phyloP scores from a whole-genome alignment of 1,140 invertebrate species.

The Cotesia vestalis region DNA sequence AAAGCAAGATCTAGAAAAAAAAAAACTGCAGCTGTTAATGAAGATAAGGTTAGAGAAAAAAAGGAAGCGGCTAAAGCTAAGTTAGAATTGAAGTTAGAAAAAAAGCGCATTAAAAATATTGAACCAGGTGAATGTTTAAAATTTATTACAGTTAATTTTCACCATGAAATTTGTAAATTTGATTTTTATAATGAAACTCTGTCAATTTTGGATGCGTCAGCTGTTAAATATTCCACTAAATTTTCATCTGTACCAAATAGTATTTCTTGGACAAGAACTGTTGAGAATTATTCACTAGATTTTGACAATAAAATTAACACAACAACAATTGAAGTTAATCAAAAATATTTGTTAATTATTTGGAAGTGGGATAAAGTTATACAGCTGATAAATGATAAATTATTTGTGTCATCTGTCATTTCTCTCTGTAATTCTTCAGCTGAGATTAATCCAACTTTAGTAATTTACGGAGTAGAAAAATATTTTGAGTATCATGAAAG shows the following conservation, averaged over 20 bases:
- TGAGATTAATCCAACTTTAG: conserved; percentile 56
- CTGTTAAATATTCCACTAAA: conserved; percentile 49
- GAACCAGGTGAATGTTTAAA: conserved; percentile 70
- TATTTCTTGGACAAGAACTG: conserved; percentile 64
- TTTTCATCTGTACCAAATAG: conserved; percentile 53
- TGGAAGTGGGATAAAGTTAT: conserved; percentile 60
- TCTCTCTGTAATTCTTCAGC: conserved; percentile 45
- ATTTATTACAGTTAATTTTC: conserved; percentile 64
- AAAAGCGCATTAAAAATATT: conserved; percentile 51
- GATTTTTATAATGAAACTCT: conserved; percentile 51
- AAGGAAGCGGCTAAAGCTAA: conserved; percentile 48
- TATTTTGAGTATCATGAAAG: conserved; percentile 60
- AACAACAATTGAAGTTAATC: conserved; percentile 36
- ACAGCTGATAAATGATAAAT: conserved; percentile 50
- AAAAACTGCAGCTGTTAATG: background rate
- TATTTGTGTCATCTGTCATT: conserved; percentile 50
- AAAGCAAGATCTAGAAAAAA: conserved; percentile 5
- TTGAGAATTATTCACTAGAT: conserved; percentile 49
- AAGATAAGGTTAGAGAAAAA: conserved; percentile 6
- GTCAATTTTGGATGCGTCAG: conserved; percentile 43
- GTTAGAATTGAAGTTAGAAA: conserved; percentile 50
- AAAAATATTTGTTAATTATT: conserved; percentile 58
- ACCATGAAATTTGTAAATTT: conserved; percentile 55
- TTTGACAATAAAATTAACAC: conserved; percentile 47
- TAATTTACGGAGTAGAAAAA: conserved; percentile 63